Base-by-base conservation (phyloP, 2,888 invertebrate genomes). In the Eupithecia exiguata region DNA sequence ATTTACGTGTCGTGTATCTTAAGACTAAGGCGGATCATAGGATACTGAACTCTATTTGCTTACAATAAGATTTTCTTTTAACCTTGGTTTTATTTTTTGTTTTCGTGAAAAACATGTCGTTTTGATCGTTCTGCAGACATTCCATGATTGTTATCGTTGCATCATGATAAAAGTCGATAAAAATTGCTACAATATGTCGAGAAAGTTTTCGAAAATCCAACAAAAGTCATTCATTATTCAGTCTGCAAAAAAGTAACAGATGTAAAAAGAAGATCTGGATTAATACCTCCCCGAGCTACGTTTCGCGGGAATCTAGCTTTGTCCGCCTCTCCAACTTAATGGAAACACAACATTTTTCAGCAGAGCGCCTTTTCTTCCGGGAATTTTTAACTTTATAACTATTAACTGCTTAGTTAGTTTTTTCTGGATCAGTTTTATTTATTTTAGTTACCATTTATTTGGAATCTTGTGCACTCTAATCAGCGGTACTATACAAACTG, bases 291-390 rank as follows among this genome's bases (percentile, higher is more conserved):
- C 70, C 30, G 72, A 68, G 61, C 68, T 62, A 70, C 74, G 68
- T 73, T 78, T 74, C 70, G 53, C 75, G 21, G 72, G 36, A 35
- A 65, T 65, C 65, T 71, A 69, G 76, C 74, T 74, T 69, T 74
- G 71, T 72, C 68, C 53, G 67, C 68, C 71, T 36, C 71, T 73
- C 76, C 58, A 77, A 72, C 75, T 74, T 80, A 82, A 85, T 84
- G 80, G 82, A 80, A 80, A 80, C 77, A 79, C 79, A 78, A 74
- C 73, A 83, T 81, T 82, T 83, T 83, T 83, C 82, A 82, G 69
- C 75, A 79, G 80, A 79, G 80, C 73, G 75, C 69, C 75, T 72
- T 74, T 75, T 74, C 76, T 73, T 70, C 66, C 62, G 70, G 75
- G 69, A 77, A 79, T 78, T 77, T 80, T 36, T 74, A 74, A 77